These are phyloP conservation scores for Sterrhoptilus dennistouni DNA, from an alignment of 2,113 vertebrate genomes.

Conservation along the genomic window DNA sequence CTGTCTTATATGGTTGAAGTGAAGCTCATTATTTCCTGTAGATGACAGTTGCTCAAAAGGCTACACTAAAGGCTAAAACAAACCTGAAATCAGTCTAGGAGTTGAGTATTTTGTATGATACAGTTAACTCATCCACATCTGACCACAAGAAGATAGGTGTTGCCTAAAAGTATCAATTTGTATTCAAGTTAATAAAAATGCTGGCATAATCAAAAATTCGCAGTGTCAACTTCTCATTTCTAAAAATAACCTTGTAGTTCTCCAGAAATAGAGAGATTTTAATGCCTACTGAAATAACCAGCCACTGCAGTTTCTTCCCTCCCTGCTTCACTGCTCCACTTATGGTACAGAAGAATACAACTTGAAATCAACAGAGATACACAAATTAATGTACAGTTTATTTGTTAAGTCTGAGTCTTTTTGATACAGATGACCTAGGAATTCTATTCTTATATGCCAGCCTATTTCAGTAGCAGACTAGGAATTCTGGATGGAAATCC, in stretches of 20 bases:
- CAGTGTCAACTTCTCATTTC: not conserved
- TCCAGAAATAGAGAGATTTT: not conserved
- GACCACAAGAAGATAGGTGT: not conserved
- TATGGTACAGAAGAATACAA: not conserved
- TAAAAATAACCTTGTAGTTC: not conserved
- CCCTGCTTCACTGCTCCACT: not conserved
- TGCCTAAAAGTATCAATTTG: not conserved
- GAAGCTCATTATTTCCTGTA: not conserved
- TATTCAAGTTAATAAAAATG: not conserved
- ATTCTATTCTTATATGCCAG: not conserved
- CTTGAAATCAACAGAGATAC: not conserved
- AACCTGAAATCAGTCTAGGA: not conserved
- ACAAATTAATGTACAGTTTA: not conserved
- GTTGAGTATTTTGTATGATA: not conserved
- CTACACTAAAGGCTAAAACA: not conserved
- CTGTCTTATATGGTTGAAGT: not conserved
- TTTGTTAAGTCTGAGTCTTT: not conserved
- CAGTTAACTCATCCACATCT: not conserved
- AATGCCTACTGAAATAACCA: not conserved
- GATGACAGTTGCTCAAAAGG: not conserved
- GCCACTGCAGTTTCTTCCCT: not conserved
- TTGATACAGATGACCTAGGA: fast-evolving
- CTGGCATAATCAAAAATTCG: not conserved
- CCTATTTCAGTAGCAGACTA: not conserved
- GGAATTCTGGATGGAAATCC: not conserved